These are phyloP conservation scores for Harlomillsia oculata DNA, from an alignment of 1,140 invertebrate genomes.

Conservation along the genomic window DNA sequence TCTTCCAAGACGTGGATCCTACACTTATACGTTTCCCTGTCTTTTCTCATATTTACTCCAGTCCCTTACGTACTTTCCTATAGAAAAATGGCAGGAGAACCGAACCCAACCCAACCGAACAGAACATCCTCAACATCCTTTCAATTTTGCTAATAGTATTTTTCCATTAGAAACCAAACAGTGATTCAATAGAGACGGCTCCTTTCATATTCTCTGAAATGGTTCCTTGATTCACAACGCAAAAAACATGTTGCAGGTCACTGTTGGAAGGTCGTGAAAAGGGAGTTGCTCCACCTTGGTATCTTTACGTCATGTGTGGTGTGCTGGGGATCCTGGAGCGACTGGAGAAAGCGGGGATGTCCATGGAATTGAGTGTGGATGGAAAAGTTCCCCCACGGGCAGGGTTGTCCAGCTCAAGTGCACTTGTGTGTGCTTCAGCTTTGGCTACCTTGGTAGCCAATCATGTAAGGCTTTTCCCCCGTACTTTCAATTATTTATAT, in stretches of 20 bases:
- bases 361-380: constrained; percentile 62
- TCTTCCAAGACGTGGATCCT: no score
- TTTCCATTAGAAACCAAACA: no score
- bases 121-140: no score
- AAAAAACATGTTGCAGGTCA: constrained; percentile 1
- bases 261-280: constrained; percentile 5
- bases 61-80: no score
- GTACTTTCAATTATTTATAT: neutral
- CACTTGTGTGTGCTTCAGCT: constrained; percentile 85
- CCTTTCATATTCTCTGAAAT: neutral
- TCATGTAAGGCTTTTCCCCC: constrained; percentile 45
- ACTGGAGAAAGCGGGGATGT: constrained; percentile 44
- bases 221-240: neutral
- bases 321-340: constrained; percentile 65
- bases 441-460: constrained; percentile 69
- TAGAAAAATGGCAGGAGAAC: no score
- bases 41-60: no score
- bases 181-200: no score
- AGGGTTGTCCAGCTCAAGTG: constrained; percentile 94
- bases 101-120: no score
- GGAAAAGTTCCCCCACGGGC: constrained; percentile 82
- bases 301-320: constrained; percentile 91
- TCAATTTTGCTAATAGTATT: no score
- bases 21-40: no score
- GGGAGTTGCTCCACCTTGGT: constrained; percentile 60